Conservation (phyloP, 2,888 invertebrate genomes). For the Corbicula japonica region DNA sequence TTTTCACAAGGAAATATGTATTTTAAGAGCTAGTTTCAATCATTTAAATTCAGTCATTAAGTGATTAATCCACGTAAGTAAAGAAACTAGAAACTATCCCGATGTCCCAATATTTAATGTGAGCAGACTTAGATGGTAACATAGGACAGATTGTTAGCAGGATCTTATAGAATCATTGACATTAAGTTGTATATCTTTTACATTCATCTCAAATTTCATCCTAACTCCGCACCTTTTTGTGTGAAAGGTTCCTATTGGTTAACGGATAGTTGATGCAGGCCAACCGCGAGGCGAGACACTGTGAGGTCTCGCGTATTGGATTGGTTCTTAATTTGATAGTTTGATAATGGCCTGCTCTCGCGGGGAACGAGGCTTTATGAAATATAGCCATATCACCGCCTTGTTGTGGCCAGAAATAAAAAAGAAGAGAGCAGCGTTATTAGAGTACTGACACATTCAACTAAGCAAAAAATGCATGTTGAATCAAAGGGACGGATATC, state of each 20-base stretch:
- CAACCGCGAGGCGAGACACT: conserved; percentile 64
- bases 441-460: too few species aligned
- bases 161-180: conserved; percentile 54
- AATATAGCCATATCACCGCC: conserved; percentile 61
- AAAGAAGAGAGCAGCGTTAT: too few species aligned
- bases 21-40: neutral
- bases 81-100: conserved; percentile 5
- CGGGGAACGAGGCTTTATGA: conserved; percentile 57
- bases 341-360: conserved; percentile 55
- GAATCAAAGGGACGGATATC: too few species aligned
- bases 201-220: conserved; percentile 70
- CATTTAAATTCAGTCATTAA: neutral
- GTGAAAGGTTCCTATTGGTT: conserved; percentile 67
- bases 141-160: conserved; percentile 48
- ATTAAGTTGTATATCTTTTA: conserved; percentile 68
- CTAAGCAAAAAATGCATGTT: too few species aligned
- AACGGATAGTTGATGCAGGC: conserved; percentile 48
- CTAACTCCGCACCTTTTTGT: conserved; percentile 72
- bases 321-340: conserved; percentile 53
- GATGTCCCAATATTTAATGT: conserved; percentile 20
- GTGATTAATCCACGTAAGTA: neutral
- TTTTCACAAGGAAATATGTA: neutral
- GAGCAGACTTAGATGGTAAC: conserved; percentile 46
- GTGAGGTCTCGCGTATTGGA: conserved; percentile 58
- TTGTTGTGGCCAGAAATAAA: conserved; percentile 37